Evolutionary conservation across 2,888 invertebrate genomes (phyloP).

Genomic region (Drosophila fungiperda): DNA sequence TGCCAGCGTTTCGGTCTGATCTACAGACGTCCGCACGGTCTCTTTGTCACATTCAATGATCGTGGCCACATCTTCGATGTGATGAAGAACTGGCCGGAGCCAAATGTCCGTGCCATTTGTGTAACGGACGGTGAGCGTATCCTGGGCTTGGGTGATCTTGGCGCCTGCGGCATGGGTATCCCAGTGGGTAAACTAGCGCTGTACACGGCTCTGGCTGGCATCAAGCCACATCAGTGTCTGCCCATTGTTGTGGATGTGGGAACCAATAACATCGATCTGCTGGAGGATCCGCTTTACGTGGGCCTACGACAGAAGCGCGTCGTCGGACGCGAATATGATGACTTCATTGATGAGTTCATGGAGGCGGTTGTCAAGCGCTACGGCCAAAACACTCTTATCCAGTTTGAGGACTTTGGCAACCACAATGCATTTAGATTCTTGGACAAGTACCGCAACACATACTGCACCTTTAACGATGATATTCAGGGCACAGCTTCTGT

Average conservation of each 20-base stretch:
- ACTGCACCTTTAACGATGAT: conserved; percentile 99
- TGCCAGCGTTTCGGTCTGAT: conserved; percentile 99
- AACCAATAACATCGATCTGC: conserved; percentile 94
- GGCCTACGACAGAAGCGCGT: conserved; percentile 94
- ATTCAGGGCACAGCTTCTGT: conserved; percentile 99
- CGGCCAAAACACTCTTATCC: conserved; percentile 93
- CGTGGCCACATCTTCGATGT: conserved; percentile 96
- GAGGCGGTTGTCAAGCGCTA: conserved; percentile 94
- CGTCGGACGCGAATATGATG: conserved; percentile 94
- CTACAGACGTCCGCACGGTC: conserved; percentile 96
- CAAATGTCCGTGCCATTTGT: conserved; percentile 93
- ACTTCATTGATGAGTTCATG: conserved; percentile 99
- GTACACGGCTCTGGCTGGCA: conserved; percentile 98
- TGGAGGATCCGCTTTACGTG: conserved; percentile 97
- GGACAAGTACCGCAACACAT: conserved; percentile 94
- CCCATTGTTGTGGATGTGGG: conserved; percentile 98
- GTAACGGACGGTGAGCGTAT: conserved; percentile 99
- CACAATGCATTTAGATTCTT: conserved; percentile 98
- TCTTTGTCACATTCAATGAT: conserved; percentile 98
- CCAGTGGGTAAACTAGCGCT: conserved; percentile 98
- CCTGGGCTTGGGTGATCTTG: conserved; percentile 97
- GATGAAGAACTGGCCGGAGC: conserved; percentile 88
- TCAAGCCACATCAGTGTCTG: conserved; percentile 97
- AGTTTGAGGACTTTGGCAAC: conserved; percentile 99
- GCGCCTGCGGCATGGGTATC: conserved; percentile 98